Base-by-base conservation (phyloP, 2,113 vertebrate genomes). In the Grallaria varia region DNA sequence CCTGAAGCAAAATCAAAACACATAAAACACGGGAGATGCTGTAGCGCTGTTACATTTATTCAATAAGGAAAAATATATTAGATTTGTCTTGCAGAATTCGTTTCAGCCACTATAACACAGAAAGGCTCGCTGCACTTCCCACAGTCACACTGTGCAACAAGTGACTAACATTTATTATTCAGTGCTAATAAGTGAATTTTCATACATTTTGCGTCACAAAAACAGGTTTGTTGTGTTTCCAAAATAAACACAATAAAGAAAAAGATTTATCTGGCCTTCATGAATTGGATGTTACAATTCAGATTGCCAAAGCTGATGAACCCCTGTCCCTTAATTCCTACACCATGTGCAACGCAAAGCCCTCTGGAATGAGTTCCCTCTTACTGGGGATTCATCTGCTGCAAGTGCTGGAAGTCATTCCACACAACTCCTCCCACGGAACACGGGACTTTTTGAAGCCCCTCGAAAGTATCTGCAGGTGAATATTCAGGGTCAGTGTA, bases 361-460 rank as follows among this genome's bases (percentile, higher is more conserved):
- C 69, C 79, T 87, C 89, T 91, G 84, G 87, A 89, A 83, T 2
- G 13, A 72, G 67, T 87, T 89, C 8, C 3, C 75, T 19, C 44
- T 71, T 37, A 40, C 56, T n/a, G 20, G 21, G 37, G 42, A 59
- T 44, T 82, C 84, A 84, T 82, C 87, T 95, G 94, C 71, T 79
- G 35, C 42, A 80, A 75, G 73, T 52, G 50, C 95, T 95, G 94
- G 94, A 93, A 94, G 58, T 94, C 91, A 96, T 95, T 93, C 84
- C 58, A 53, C 74, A 91, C 49, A 30, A 60, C 87, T 77, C 89
- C 74, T 93, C 91, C 87, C 71, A 56, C 40, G 16, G 18, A 68
- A 82, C 7, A 53, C 33, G 6, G 55, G 79, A 20, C 72, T 82
- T 94, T 97, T 85, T 85, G 81, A 96, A 94, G 87, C 84, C 78